A percentile compares a stretch with the other conserved stretches of the same genome.
These are phyloP conservation scores for Myopa tessellatipennis DNA, from an alignment of 2,888 invertebrate genomes.

Conservation along the genomic window DNA sequence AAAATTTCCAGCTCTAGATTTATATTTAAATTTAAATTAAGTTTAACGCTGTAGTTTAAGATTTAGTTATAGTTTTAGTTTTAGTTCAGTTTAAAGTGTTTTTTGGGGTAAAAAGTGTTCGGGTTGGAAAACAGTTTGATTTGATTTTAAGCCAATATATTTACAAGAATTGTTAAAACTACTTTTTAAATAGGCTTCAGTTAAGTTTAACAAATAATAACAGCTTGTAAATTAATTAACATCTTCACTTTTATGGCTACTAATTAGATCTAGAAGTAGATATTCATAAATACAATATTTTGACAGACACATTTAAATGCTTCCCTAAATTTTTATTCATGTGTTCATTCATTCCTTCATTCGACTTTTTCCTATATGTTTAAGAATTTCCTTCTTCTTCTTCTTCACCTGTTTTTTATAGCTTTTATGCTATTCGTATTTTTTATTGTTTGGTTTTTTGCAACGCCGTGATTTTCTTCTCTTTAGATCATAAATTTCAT, in stretches of 20 bases:
- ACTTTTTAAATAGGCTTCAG: neutral
- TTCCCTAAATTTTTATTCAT: neutral
- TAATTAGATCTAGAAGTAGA: neutral
- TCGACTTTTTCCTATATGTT: too few relatives aligned
- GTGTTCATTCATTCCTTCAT: too few relatives aligned
- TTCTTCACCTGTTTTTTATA: neutral
- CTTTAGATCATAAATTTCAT: too few relatives aligned
- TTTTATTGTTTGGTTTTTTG: neutral
- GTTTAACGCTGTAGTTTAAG: neutral
- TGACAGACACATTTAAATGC: neutral
- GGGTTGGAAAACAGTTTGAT: constrained; percentile 22
- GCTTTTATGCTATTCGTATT: neutral
- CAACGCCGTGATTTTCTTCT: too few relatives aligned
- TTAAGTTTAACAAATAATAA: constrained; percentile 19
- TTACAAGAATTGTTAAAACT: constrained; percentile 7
- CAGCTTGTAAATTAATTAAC: constrained; percentile 11
- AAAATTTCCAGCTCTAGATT: neutral
- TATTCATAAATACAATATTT: neutral
- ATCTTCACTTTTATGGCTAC: neutral
- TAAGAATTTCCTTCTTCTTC: too few relatives aligned
- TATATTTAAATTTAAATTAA: neutral
- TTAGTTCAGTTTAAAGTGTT: neutral
- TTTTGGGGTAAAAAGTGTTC: constrained; percentile 26
- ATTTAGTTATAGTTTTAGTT: neutral
- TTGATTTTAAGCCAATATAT: constrained; percentile 31